A percentile compares a stretch with the other conserved stretches of the same genome.
phyloP scores from a whole-genome alignment of 2,113 vertebrate genomes.

The Etheostoma spectabile region DNA sequence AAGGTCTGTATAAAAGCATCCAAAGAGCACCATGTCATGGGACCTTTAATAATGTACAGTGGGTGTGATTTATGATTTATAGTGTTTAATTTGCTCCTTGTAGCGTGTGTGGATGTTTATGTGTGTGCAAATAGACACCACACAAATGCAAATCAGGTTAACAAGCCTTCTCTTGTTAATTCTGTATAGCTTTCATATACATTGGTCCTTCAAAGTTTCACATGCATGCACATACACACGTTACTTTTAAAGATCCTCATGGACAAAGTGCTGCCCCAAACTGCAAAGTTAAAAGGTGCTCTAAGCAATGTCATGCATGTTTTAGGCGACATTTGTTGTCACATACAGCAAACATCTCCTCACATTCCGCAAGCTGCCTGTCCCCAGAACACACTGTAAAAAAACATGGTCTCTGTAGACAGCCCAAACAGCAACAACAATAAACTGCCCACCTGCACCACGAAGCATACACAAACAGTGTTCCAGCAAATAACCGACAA shows the following conservation, averaged over 20 bases:
- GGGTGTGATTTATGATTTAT: not conserved
- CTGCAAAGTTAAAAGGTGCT: too few relatives aligned
- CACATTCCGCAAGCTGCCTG: too few relatives aligned
- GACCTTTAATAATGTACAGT: not conserved
- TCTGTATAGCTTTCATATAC: slow-evolving; percentile 3
- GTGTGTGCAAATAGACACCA: not conserved
- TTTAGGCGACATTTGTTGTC: too few relatives aligned
- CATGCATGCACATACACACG: not conserved
- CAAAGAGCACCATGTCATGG: too few relatives aligned
- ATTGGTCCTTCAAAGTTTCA: slow-evolving; percentile 33
- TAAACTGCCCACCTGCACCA: too few relatives aligned
- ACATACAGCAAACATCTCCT: too few relatives aligned
- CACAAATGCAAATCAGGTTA: not conserved
- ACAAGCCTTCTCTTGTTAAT: slow-evolving; percentile 15
- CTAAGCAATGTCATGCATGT: too few relatives aligned
- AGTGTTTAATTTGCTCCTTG: not conserved
- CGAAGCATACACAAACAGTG: too few relatives aligned
- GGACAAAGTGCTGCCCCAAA: not conserved
- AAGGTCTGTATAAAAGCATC: too few relatives aligned
- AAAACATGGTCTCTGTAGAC: too few relatives aligned
- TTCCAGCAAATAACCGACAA: not conserved
- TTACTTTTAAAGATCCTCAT: not conserved
- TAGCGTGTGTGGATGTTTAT: not conserved
- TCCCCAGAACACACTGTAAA: too few relatives aligned
- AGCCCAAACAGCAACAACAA: too few relatives aligned